Conservation (phyloP, 2,888 invertebrate genomes). For the Ecdyonurus torrentis region DNA sequence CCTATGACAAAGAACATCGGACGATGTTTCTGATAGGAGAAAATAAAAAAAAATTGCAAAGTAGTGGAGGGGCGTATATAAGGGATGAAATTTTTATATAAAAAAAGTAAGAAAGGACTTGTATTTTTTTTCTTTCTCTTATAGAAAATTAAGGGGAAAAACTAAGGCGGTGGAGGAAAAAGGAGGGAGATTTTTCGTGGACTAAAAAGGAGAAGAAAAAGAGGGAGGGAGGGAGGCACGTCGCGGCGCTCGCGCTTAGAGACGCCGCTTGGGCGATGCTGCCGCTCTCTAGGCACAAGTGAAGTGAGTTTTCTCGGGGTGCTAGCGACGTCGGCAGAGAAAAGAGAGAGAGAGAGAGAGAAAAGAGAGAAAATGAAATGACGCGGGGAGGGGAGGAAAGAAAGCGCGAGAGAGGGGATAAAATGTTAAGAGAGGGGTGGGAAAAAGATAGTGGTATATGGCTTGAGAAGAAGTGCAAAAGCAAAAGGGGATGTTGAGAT, state of each 20-base stretch:
- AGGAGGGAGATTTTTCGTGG: neutral
- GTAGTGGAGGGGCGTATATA: neutral
- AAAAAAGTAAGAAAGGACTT: too few species aligned
- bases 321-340: neutral
- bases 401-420: conserved; percentile 4
- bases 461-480: neutral
- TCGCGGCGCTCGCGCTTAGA: neutral
- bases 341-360: neutral
- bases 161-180: neutral
- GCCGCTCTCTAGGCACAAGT: neutral
- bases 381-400: conserved; percentile 2
- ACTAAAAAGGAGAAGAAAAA: neutral
- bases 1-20: too few species aligned
- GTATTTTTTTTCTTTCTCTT: neutral
- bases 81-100: neutral
- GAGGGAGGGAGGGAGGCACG: neutral
- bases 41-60: neutral
- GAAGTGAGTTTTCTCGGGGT: neutral
- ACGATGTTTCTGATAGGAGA: neutral
- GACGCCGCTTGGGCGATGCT: neutral
- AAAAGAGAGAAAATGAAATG: neutral
- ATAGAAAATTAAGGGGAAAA: neutral
- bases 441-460: neutral
- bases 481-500: conserved; percentile 1
- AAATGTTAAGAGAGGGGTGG: conserved; percentile 3